Conservation (phyloP, 2,797 vertebrate genomes). For the Peromyscus eremicus region DNA sequence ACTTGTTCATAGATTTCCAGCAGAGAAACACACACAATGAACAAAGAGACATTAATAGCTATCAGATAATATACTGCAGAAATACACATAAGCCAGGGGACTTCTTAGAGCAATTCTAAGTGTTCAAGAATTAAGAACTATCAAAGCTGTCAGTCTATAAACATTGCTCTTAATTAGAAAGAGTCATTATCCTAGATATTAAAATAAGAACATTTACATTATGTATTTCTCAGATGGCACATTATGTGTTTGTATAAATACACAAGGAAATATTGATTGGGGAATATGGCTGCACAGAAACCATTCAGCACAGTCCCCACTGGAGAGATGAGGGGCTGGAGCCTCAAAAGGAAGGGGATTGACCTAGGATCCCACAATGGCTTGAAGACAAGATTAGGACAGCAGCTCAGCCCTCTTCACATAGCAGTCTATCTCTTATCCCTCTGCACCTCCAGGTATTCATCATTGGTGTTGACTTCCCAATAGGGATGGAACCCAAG, state of each 20-base stretch:
- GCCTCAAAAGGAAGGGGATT: not conserved
- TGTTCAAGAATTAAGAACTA: slow-evolving; percentile 35
- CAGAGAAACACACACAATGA: not conserved
- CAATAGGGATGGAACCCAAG: not conserved
- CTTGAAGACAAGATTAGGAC: not conserved
- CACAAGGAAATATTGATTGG: not conserved
- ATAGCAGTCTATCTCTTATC: not conserved
- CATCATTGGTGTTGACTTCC: not conserved
- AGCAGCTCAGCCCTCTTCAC: not conserved
- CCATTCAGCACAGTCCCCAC: not conserved
- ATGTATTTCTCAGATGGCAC: not conserved
- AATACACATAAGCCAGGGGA: not conserved
- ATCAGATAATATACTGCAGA: not conserved
- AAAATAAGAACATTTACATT: not conserved
- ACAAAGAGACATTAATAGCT: not conserved
- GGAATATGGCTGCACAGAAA: not conserved
- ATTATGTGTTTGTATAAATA: not conserved
- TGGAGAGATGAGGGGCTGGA: not conserved
- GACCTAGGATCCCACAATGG: not conserved
- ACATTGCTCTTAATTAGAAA: not conserved
- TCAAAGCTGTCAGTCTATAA: not conserved
- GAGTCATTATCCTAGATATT: not conserved
- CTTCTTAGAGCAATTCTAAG: slow-evolving; percentile 30
- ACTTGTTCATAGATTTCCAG: not conserved
- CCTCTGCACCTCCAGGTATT: not conserved